A percentile compares a stretch with the other conserved stretches of the same genome.
These are phyloP conservation scores for Drosophila repletoides DNA, from an alignment of 1,140 invertebrate species.

Conservation along the genomic window DNA sequence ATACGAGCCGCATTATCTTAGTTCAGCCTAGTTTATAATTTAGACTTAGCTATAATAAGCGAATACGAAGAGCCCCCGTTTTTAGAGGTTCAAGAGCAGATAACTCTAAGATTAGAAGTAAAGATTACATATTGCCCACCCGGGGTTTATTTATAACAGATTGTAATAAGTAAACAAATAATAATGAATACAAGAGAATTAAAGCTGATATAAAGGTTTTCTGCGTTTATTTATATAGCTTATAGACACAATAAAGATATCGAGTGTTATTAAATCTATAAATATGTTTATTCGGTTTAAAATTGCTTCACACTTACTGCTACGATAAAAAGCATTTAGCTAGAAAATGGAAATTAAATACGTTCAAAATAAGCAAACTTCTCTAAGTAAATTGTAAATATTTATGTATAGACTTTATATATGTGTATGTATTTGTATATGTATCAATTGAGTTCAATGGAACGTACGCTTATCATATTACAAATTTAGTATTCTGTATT, in stretches of 20 bases:
- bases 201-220: slow-evolving; percentile 57
- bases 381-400: slow-evolving; percentile 50
- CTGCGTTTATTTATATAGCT: slow-evolving; percentile 53
- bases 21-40: too few species aligned
- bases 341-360: slow-evolving; percentile 56
- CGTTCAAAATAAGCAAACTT: slow-evolving; percentile 28
- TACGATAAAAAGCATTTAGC: slow-evolving; percentile 59
- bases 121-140: slow-evolving; percentile 11
- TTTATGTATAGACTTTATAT: slow-evolving; percentile 14
- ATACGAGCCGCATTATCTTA: too few species aligned
- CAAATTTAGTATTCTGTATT: not conserved
- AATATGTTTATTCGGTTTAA: slow-evolving; percentile 24
- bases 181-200: not conserved
- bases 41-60: too few species aligned
- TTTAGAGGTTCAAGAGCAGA: slow-evolving; percentile 5
- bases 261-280: slow-evolving; percentile 17
- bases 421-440: slow-evolving; percentile 37
- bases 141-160: slow-evolving; percentile 16
- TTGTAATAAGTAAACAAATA: slow-evolving; percentile 9
- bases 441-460: slow-evolving; percentile 18
- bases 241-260: slow-evolving; percentile 21
- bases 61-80: too few species aligned
- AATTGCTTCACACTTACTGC: slow-evolving; percentile 45
- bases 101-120: slow-evolving; percentile 8
- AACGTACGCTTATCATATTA: slow-evolving; percentile 12